phyloP scores from a whole-genome alignment of 2,797 vertebrate species.

The Sphaeramia orbicularis region DNA sequence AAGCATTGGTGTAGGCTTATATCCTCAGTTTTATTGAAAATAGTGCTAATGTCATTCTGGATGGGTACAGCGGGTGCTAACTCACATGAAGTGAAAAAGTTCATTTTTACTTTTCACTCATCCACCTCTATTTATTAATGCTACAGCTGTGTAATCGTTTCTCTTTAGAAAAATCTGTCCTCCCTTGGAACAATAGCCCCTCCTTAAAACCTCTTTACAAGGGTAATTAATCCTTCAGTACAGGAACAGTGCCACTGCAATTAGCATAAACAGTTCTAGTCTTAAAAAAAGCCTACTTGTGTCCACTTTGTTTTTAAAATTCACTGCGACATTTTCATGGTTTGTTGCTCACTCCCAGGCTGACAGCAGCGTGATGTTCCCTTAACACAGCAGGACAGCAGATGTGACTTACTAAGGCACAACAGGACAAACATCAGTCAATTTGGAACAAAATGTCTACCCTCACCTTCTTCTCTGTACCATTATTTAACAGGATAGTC shows the following conservation, averaged over 20 bases:
- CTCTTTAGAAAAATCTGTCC: constrained; percentile 14
- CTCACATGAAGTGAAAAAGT: background rate
- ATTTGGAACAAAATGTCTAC: background rate
- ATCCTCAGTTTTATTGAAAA: background rate
- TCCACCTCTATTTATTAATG: constrained; percentile 4
- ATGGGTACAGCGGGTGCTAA: background rate
- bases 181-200: constrained; percentile 19
- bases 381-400: background rate
- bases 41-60: background rate
- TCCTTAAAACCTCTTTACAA: constrained; percentile 26
- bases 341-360: background rate
- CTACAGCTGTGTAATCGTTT: background rate
- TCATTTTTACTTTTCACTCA: background rate
- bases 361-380: constrained; percentile 2
- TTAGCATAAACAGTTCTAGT: constrained; percentile 39
- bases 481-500: background rate
- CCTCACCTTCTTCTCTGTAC: background rate
- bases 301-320: constrained; percentile 8
- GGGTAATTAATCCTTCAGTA: constrained; percentile 41
- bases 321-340: constrained; percentile 1
- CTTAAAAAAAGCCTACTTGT: constrained; percentile 22
- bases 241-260: constrained; percentile 21
- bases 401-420: constrained; percentile 4
- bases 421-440: background rate
- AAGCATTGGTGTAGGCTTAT: background rate